Evolutionary conservation across 2,797 vertebrate genomes (phyloP).

Genomic region (Strix occidentalis): DNA sequence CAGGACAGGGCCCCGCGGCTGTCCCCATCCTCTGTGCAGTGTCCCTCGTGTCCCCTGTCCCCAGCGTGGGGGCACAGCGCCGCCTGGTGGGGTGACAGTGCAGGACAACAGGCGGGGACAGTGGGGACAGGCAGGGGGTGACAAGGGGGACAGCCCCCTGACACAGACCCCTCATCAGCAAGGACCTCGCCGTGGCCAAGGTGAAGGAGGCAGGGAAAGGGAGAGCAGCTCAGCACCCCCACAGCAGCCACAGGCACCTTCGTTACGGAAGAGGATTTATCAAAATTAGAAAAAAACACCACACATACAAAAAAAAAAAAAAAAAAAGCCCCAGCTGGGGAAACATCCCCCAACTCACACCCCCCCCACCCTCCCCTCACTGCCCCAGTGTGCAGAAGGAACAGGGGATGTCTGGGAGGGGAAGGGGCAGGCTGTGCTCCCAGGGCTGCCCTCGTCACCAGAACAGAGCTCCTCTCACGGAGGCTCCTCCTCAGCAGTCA

Average conservation of each 20-base stretch:
- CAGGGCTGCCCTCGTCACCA: background rate
- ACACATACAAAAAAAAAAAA: background rate
- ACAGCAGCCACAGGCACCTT: background rate
- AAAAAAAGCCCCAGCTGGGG: background rate
- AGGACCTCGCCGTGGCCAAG: background rate
- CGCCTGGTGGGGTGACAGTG: background rate
- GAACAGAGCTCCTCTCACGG: background rate
- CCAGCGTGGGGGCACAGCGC: background rate
- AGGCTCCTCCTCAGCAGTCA: background rate
- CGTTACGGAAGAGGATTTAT: background rate
- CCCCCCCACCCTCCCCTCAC: background rate
- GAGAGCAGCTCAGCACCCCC: background rate
- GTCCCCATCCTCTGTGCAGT: background rate
- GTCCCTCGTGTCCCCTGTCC: background rate
- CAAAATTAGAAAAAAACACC: conserved; percentile 48
- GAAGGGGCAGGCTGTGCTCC: background rate
- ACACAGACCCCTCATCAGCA: too few species aligned
- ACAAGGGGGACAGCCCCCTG: background rate
- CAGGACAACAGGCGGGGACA: background rate
- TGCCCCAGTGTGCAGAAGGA: background rate
- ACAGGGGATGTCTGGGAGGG: background rate
- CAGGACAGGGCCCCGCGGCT: accelerated
- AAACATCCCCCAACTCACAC: background rate
- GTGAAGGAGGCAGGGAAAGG: background rate
- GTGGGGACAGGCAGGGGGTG: accelerated